Evolutionary conservation across 92 coral and sea anemone genomes (phyloP).

Genomic region (Umimayanthus chanpuru): DNA sequence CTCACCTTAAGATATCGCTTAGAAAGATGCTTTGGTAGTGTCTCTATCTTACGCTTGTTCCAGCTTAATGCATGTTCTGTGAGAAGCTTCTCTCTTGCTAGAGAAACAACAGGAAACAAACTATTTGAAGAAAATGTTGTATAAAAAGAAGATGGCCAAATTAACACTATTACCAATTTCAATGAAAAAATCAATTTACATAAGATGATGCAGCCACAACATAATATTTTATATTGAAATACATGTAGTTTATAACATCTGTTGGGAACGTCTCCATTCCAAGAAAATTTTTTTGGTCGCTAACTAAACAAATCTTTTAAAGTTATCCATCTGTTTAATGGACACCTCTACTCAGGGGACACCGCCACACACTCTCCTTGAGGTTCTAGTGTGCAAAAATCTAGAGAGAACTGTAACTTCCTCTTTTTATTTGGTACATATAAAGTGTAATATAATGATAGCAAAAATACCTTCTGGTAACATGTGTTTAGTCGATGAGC

Average conservation of each 20-base stretch:
- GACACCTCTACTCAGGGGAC: neutral
- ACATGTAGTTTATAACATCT: no score
- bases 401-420: neutral
- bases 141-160: neutral
- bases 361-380: neutral
- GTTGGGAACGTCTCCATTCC: no score
- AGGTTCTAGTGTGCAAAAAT: neutral
- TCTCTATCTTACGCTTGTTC: constrained; percentile 56
- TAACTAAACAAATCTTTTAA: no score
- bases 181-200: neutral
- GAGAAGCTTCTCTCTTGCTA: constrained; percentile 55
- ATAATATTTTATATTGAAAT: no score
- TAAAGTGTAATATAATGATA: no score
- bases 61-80: constrained; percentile 64
- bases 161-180: neutral
- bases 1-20: constrained; percentile 47
- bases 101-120: neutral
- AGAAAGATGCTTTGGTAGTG: constrained; percentile 40
- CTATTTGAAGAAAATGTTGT: neutral
- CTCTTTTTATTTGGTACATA: no score
- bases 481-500: constrained; percentile 64
- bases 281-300: no score
- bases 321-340: neutral
- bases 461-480: constrained; percentile 28
- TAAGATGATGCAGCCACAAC: no score